Evolutionary conservation across 2,113 vertebrate species (phyloP).

Genomic region (Atrichornis clamosus): DNA sequence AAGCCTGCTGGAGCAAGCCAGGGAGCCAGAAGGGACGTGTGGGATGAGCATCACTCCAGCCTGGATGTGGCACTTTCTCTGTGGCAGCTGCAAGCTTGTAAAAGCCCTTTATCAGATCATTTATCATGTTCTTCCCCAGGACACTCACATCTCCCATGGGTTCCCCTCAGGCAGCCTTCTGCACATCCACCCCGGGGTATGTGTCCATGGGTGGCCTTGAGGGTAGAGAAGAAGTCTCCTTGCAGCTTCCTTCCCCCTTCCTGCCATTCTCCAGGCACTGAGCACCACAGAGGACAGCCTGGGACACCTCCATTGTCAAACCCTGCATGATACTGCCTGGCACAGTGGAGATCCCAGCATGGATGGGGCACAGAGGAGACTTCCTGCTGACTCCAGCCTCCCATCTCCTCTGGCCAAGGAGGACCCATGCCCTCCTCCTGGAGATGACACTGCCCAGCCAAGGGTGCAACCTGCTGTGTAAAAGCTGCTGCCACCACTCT

Average conservation of each 20-base stretch:
- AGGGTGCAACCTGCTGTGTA: constrained; percentile 1
- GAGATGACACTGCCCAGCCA: background rate
- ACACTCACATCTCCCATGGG: background rate
- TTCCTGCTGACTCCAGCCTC: background rate
- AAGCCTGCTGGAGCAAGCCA: background rate
- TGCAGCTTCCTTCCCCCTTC: background rate
- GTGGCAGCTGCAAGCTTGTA: background rate
- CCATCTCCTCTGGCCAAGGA: background rate
- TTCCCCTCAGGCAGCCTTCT: background rate
- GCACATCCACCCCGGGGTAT: fast-evolving
- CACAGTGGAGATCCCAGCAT: background rate
- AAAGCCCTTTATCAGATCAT: background rate
- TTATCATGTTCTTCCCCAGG: background rate
- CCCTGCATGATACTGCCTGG: background rate
- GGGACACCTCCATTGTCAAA: background rate
- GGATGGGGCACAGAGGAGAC: background rate
- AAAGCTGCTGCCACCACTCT: background rate
- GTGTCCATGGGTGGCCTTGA: background rate
- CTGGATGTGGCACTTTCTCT: background rate
- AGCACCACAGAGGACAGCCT: background rate
- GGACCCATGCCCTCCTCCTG: background rate
- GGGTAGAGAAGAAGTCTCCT: background rate
- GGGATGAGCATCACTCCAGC: background rate
- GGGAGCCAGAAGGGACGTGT: fast-evolving
- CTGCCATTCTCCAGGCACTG: background rate